Evolutionary conservation across 1,140 invertebrate species (phyloP).

Genomic region (Episyrphus balteatus): DNA sequence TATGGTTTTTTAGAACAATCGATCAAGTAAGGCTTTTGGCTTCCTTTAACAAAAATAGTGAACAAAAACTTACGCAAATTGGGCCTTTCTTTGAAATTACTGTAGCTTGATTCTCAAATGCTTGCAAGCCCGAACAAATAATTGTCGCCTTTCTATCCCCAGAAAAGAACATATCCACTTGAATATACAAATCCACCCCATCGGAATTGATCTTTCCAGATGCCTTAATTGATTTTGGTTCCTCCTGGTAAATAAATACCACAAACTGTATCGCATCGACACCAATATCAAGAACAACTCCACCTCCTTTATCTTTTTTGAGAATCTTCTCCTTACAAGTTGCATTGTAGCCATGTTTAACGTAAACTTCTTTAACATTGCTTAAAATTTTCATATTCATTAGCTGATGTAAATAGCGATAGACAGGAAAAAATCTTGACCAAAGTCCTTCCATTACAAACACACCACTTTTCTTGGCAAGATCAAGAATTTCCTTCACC

Average conservation of each 20-base stretch:
- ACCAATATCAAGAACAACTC: conserved; percentile 66
- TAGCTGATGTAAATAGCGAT: conserved; percentile 48
- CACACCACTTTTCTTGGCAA: conserved; percentile 48
- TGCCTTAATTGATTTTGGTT: conserved; percentile 49
- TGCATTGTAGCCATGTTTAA: conserved; percentile 51
- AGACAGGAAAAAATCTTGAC: conserved; percentile 65
- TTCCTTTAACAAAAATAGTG: too few species aligned
- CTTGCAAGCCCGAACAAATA: conserved; percentile 42
- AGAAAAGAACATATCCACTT: conserved; percentile 50
- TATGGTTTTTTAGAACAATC: too few species aligned
- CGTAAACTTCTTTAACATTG: conserved; percentile 53
- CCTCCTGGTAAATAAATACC: conserved; percentile 51
- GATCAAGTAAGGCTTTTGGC: too few species aligned
- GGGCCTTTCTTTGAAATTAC: conserved; percentile 58
- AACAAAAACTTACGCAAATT: conserved; percentile 41
- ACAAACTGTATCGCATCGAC: conserved; percentile 69
- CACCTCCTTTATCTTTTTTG: conserved; percentile 58
- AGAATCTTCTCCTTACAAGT: conserved; percentile 44
- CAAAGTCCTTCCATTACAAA: conserved; percentile 74
- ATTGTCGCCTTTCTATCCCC: conserved; percentile 52
- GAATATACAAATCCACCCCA: conserved; percentile 55
- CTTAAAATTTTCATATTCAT: conserved; percentile 50
- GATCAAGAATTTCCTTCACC: conserved; percentile 45
- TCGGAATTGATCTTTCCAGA: conserved; percentile 52
- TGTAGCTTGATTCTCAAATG: conserved; percentile 52